Base-by-base conservation (phyloP, 2,797 vertebrate species). In the Momotus momota region DNA sequence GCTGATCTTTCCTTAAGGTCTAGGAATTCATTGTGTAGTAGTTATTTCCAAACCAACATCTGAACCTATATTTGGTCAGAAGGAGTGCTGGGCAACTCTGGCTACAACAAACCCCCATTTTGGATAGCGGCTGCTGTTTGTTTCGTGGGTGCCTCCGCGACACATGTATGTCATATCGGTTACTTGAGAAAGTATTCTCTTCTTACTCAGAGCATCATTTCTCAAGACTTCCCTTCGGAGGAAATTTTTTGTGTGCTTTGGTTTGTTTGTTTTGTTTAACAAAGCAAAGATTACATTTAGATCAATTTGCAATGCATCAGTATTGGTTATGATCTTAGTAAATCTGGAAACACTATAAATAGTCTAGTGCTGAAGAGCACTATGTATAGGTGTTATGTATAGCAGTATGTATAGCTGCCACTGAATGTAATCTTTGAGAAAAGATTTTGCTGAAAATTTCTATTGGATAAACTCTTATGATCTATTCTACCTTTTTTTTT, bases 151-250 rank as follows among this genome's bases (percentile, higher is more conserved):
- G 35, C 35, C 35, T 35, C 35, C 35, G 35, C 8, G 35, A 35
- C 35, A 54, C 1, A 8, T 35, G 33, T 2, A 35, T 35, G 5
- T 33, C 10, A 43, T 15, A 73, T 1, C 14, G 3, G 1, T 65
- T 81, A 81, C 19, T 18, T 86, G 26, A 61, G 66, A 22, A 66
- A 77, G 7, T 33, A 78, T 48, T 49, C 9, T 66, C 7, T 73
- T 51, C 66, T 29, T 86, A 69, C 48, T 38, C 46, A 55, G n/a
- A 52, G 15, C 3, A 72, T 6, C 4, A 27, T 73, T 94, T 86
- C 33, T 72, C n/a, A 61, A 77, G 14, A 93, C 6, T 66, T 45
- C 40, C 29, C 5, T 51, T 43, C 5, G 17, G 7, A 90, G 6
- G 3, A 20, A 57, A 18, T 52, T 86, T 81, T 81, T 35, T 72